Evolutionary conservation across 2,888 invertebrate genomes (phyloP).

Genomic region (Nomada fucata): DNA sequence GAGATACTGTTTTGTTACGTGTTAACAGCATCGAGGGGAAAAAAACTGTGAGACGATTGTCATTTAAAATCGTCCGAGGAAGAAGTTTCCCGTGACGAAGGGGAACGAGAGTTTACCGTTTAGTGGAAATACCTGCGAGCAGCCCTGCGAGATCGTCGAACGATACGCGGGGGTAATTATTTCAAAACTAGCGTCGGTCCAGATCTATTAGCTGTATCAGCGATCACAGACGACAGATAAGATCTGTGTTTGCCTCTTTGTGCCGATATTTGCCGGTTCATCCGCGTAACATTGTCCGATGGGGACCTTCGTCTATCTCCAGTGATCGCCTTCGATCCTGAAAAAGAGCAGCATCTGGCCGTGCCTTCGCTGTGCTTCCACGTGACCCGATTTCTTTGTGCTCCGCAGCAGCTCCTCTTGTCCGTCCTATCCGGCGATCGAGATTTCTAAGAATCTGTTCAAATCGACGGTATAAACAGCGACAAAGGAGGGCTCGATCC

Average conservation of each 20-base stretch:
- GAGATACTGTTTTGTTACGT: not conserved
- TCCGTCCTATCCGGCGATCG: slow-evolving; percentile 40
- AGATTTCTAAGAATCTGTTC: slow-evolving; percentile 23
- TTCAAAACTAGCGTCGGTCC: slow-evolving; percentile 73
- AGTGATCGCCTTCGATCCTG: slow-evolving; percentile 64
- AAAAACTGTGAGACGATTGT: not conserved
- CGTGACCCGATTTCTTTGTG: slow-evolving; percentile 76
- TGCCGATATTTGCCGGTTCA: slow-evolving; percentile 64
- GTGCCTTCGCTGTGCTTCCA: slow-evolving; percentile 68
- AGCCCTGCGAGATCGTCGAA: slow-evolving; percentile 58
- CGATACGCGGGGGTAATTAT: slow-evolving; percentile 72
- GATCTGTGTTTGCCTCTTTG: slow-evolving; percentile 66
- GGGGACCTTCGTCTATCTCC: slow-evolving; percentile 51
- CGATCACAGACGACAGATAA: slow-evolving; percentile 73
- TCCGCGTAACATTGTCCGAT: slow-evolving; percentile 42
- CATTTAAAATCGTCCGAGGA: not conserved
- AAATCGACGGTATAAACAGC: slow-evolving; percentile 17
- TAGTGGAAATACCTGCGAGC: slow-evolving; percentile 52
- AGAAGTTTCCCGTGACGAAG: not conserved
- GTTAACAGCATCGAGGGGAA: not conserved
- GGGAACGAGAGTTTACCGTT: slow-evolving; percentile 32
- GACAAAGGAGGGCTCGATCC: not conserved
- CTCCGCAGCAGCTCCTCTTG: slow-evolving; percentile 60
- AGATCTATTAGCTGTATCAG: slow-evolving; percentile 70
- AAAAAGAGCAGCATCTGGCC: slow-evolving; percentile 81